Base-by-base conservation (phyloP, 2,797 vertebrate species). In the Neosilurus hyrtlii region DNA sequence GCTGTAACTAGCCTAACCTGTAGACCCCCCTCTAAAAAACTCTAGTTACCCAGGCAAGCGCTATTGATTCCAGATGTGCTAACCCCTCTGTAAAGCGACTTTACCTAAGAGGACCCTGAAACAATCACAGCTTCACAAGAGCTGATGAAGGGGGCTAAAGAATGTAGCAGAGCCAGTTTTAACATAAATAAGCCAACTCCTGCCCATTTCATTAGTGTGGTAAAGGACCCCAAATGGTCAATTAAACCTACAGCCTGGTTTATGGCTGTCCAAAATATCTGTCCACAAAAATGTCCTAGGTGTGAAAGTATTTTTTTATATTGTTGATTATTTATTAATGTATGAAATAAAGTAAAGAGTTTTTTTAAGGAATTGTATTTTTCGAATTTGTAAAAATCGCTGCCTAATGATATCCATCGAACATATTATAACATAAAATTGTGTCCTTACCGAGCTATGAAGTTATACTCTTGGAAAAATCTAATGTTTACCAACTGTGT, bases 61-160 rank as follows among this genome's bases (percentile, higher is more conserved):
- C 90, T 92, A 95, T 95, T 94, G 88, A 87, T 95, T 95, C 93
- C 94, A 95, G 94, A 95, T 95, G 95, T 93, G 91, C 82, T 68
- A 89, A 85, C 85, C 86, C 86, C 82, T 85, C 86, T 82, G 70
- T 83, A 82, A 90, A 86, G 77, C 85, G 82, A 81, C 89, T 93
- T 93, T 93, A 93, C 91, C 92, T 91, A 92, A 91, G 86, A 93
- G 89, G 89, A 94, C 92, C 90, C 91, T 56, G 43, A 87, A 91
- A 91, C 89, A 80, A 91, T 90, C 88, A 89, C 88, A 87, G 83
- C 84, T 83, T 82, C 83, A 75, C 83, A 79, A 85, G 79, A 84
- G 59, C 81, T 82, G 79, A 74, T 62, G 79, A 81, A 85, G 83
- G 61, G 61, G 70, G 68, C 80, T 70, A 86, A 84, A 80, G 81